Base-by-base conservation (phyloP, 2,113 vertebrate species). In the Nestor notabilis region DNA sequence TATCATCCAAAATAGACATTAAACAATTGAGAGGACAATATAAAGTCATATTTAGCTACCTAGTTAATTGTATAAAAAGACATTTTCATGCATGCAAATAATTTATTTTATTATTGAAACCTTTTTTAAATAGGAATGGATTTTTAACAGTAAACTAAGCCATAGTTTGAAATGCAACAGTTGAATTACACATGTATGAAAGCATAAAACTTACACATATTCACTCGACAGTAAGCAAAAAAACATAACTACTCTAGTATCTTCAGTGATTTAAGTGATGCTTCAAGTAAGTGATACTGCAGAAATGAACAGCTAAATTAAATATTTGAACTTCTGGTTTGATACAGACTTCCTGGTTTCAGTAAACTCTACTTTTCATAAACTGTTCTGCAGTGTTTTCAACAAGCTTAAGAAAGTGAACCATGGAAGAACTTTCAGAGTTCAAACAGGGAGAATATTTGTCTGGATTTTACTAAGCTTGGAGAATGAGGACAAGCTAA, bases 401-500 rank as follows among this genome's bases (percentile, higher is more conserved):
- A 79, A 41, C n/a, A 37, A 77, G n/a, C 66, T 90, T 84, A 56
- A 82, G 44, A 96, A 79, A 80, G n/a, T 87, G 53, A 94, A 58
- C 77, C 28, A 39, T 80, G 49, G 84, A 90, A 83, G 66, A 78
- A 80, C 70, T 83, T 85, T 77, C 46, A 63, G 76, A 87, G 70
- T 94, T 93, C 85, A 94, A 66, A 41, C 75, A 88, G 90, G 64
- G 90, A 86, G 75, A 85, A 47, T 94, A 90, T 96, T 95, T 93
- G 63, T 94, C 87, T 93, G 87, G 79, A 85, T 92, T 71, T 53
- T 94, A 88, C 82, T 70, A 74, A 95, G 71, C 74, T 80, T 95
- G 90, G 90, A 93, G 91, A 97, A 96, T 94, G 87, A 93, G 63
- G 87, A 91, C 87, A 95, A 88, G 92, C 78, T 93, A 96, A 96